Evolutionary conservation across 1,140 invertebrate genomes (phyloP).

Genomic region (Trichogramma pretiosum): DNA sequence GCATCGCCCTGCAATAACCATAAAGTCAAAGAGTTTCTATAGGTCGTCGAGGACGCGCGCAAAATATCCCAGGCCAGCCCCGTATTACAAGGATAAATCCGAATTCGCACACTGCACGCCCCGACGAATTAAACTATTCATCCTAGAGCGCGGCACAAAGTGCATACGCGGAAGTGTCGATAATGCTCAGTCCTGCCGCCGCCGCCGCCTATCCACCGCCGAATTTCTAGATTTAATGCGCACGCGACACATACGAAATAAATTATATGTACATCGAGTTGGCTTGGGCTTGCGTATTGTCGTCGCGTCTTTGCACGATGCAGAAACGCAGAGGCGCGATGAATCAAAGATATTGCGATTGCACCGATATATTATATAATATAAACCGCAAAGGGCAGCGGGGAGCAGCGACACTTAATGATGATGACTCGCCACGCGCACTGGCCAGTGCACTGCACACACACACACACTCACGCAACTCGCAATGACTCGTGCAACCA

Average conservation of each 20-base stretch:
- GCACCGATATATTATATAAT: constrained; percentile 1
- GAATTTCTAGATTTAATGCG: not conserved
- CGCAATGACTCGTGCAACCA: too few species aligned
- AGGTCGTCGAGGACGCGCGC: not conserved
- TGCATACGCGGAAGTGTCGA: too few species aligned
- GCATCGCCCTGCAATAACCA: constrained; percentile 13
- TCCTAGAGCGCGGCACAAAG: not conserved
- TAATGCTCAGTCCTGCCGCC: too few species aligned
- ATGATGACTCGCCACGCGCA: too few species aligned
- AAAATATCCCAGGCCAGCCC: not conserved
- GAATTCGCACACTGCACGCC: too few species aligned
- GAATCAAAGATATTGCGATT: constrained; percentile 19
- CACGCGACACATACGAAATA: not conserved
- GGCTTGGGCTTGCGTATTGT: too few species aligned
- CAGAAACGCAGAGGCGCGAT: constrained; percentile 1
- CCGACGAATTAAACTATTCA: constrained; percentile 17
- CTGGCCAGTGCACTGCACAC: too few species aligned
- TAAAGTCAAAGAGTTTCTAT: constrained; percentile 2
- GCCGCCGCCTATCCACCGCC: too few species aligned
- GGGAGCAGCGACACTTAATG: not conserved
- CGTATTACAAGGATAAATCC: too few species aligned
- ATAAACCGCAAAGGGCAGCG: too few species aligned
- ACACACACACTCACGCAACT: too few species aligned
- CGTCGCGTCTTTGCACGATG: not conserved
- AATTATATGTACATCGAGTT: too few species aligned